These are phyloP conservation scores for Teleogryllus oceanicus DNA, from an alignment of 2,888 invertebrate species.

Conservation along the genomic window DNA sequence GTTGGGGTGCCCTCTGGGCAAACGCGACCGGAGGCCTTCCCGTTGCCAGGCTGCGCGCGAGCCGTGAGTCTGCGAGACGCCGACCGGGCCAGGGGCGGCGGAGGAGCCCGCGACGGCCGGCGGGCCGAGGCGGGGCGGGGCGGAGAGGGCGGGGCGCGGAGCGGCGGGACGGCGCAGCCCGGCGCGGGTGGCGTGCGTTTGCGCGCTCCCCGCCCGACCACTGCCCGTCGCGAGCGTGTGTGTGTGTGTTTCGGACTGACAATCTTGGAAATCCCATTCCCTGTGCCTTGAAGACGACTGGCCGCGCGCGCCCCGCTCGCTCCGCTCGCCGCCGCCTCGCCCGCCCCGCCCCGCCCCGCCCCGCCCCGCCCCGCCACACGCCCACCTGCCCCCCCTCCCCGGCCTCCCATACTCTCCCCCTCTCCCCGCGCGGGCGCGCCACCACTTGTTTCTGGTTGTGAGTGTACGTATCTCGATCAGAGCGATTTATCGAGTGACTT, in stretches of 20 bases:
- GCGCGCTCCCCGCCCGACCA: too few species aligned
- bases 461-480: conserved; percentile 6
- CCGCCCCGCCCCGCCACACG: neutral
- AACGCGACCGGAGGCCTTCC: too few species aligned
- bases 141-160: too few species aligned
- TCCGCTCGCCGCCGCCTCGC: neutral
- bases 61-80: too few species aligned
- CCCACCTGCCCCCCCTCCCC: neutral
- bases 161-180: too few species aligned
- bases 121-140: too few species aligned
- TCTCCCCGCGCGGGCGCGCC: neutral
- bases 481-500: neutral
- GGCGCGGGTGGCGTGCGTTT: too few species aligned
- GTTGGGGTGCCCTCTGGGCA: too few species aligned
- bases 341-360: neutral
- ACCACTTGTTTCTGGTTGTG: neutral
- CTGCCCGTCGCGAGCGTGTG: too few species aligned
- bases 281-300: conserved; percentile 3
- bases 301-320: neutral
- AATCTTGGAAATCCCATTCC: neutral
- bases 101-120: too few species aligned
- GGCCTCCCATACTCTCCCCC: neutral
- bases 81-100: too few species aligned
- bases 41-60: too few species aligned
- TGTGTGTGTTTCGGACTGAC: neutral